These are phyloP conservation scores for Argyrosomus regius DNA, from an alignment of 2,797 vertebrate species.

Conservation along the genomic window DNA sequence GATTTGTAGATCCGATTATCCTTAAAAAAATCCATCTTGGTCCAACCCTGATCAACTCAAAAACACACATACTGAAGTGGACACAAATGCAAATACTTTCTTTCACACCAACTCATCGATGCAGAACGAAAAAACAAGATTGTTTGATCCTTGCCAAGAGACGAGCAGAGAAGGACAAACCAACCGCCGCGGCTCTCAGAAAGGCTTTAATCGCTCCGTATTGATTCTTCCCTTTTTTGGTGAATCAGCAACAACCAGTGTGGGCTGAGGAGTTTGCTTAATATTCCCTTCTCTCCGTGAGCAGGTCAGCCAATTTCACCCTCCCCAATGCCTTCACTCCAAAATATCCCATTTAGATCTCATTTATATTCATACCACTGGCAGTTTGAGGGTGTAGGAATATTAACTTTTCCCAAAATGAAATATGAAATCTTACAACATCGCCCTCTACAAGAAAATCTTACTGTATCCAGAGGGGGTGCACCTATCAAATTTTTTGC, in stretches of 20 bases:
- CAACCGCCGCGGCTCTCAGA: slow-evolving; percentile 44
- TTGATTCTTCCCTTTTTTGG: slow-evolving; percentile 70
- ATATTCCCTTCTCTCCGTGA: slow-evolving; percentile 68
- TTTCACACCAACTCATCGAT: slow-evolving; percentile 1
- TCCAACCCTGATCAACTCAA: slow-evolving; percentile 7
- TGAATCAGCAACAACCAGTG: slow-evolving; percentile 75
- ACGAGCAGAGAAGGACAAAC: slow-evolving; percentile 34
- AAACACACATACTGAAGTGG: slow-evolving; percentile 14
- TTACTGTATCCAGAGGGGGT: slow-evolving; percentile 3
- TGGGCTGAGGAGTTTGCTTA: slow-evolving; percentile 69
- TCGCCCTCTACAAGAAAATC: slow-evolving; percentile 15
- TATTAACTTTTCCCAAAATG: slow-evolving; percentile 56
- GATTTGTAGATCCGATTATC: neutral
- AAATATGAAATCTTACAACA: slow-evolving; percentile 51
- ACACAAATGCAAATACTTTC: slow-evolving; percentile 17
- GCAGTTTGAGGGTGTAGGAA: slow-evolving; percentile 49
- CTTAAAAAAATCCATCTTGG: slow-evolving; percentile 17
- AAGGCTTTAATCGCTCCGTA: slow-evolving; percentile 63
- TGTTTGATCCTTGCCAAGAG: slow-evolving; percentile 50
- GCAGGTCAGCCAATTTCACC: slow-evolving; percentile 72
- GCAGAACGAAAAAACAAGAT: slow-evolving; percentile 36
- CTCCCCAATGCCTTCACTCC: slow-evolving; percentile 55
- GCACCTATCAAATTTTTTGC: slow-evolving; percentile 29
- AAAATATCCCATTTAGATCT: slow-evolving; percentile 74
- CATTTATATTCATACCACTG: slow-evolving; percentile 74